phyloP scores from a whole-genome alignment of 2,888 invertebrate genomes.

The Pseudanteris insignis region DNA sequence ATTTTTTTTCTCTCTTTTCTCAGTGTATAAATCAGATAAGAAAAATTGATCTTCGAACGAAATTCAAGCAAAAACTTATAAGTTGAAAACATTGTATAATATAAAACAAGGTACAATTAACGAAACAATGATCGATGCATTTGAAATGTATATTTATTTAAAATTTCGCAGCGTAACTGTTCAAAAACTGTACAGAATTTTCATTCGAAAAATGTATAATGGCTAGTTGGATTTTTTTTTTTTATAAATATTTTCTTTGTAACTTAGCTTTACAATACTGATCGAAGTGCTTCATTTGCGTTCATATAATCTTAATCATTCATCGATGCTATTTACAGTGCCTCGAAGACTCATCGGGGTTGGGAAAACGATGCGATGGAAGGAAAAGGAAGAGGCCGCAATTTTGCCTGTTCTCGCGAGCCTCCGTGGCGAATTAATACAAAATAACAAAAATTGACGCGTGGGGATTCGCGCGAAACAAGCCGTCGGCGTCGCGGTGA shows the following conservation, averaged over 20 bases:
- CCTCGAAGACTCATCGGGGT: constrained; percentile 34
- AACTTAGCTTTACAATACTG: constrained; percentile 44
- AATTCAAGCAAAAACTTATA: no score
- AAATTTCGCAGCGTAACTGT: constrained; percentile 44
- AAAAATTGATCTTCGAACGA: no score
- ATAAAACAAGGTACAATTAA: no score
- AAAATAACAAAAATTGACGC: no score
- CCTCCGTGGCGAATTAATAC: no score
- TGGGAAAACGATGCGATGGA: constrained; percentile 3
- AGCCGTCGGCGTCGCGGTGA: no score
- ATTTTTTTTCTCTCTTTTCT: no score
- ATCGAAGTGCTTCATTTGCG: constrained; percentile 23
- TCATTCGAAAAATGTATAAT: constrained; percentile 41
- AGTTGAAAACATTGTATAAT: no score
- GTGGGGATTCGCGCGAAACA: no score
- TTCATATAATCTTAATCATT: constrained; percentile 25
- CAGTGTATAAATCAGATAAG: no score
- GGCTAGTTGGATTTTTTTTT: constrained; percentile 32
- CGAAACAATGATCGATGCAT: no score
- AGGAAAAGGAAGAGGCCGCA: constrained; percentile 8
- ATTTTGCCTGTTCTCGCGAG: no score
- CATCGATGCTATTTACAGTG: constrained; percentile 41
- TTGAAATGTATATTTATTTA: constrained; percentile 46
- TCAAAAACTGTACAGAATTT: constrained; percentile 46
- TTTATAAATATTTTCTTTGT: constrained; percentile 41